Conservation (phyloP, 2,888 invertebrate species). For the Conomelus anceps region DNA sequence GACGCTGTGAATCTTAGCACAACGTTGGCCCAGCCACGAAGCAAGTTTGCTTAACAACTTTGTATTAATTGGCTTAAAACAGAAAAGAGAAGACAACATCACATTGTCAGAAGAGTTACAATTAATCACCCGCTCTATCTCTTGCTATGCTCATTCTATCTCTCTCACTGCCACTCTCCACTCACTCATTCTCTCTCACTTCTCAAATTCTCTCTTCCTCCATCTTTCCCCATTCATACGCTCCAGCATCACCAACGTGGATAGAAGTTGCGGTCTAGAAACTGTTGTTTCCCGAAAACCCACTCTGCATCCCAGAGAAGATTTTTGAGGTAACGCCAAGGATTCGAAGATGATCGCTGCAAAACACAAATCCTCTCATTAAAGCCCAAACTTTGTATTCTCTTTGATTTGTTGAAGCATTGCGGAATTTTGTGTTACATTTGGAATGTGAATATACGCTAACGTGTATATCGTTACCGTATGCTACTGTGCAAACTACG, state of each 20-base stretch:
- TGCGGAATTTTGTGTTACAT: not conserved
- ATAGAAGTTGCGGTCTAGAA: not conserved
- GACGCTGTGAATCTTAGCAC: not conserved
- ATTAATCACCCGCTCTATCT: not conserved
- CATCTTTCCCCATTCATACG: not conserved
- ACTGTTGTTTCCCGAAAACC: not conserved
- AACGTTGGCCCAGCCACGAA: not conserved
- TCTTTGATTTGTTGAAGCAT: not conserved
- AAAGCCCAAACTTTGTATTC: not conserved
- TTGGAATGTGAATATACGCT: not conserved
- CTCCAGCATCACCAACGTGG: not conserved
- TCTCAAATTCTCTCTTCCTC: not conserved
- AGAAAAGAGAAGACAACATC: not conserved
- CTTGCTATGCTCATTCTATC: not conserved
- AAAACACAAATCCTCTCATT: not conserved
- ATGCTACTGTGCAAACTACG: too few relatives aligned
- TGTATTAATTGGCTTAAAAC: not conserved
- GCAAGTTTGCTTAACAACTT: not conserved
- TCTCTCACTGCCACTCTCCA: not conserved
- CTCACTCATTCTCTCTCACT: not conserved
- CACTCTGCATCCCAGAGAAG: not conserved
- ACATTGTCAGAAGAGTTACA: not conserved
- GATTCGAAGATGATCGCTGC: not conserved
- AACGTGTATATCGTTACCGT: too few relatives aligned
- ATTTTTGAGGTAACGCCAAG: not conserved